Evolutionary conservation across 2,888 invertebrate species (phyloP).

Genomic region (Enoplolaimus lenunculus): DNA sequence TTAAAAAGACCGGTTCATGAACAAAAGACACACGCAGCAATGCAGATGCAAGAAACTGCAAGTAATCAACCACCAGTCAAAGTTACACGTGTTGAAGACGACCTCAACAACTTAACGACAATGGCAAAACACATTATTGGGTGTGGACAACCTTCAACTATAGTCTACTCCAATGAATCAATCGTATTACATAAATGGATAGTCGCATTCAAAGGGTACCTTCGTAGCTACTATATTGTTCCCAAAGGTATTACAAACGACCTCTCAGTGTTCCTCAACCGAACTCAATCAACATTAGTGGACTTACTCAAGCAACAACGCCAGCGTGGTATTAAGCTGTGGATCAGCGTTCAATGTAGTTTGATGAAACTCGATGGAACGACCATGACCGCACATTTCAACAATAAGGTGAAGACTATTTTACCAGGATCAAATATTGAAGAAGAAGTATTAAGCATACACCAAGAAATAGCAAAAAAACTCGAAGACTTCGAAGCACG

Average conservation of each 20-base stretch:
- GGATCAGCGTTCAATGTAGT: not conserved
- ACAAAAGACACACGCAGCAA: not conserved
- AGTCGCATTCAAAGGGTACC: not conserved
- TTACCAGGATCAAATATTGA: not conserved
- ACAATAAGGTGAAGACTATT: not conserved
- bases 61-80: not conserved
- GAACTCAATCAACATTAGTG: not conserved
- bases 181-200: not conserved
- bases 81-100: not conserved
- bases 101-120: not conserved
- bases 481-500: constrained; percentile 8
- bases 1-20: not conserved
- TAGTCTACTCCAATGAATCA: not conserved
- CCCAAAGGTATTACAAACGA: not conserved
- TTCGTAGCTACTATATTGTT: not conserved
- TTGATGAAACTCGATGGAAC: not conserved
- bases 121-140: not conserved
- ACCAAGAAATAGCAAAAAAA: not conserved
- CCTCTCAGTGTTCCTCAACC: not conserved
- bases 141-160: not conserved
- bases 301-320: not conserved
- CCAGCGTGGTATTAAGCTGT: not conserved
- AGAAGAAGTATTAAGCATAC: not conserved
- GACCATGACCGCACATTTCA: not conserved
- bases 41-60: not conserved